Evolutionary conservation across 2,113 vertebrate genomes (phyloP).

Genomic region (Tauraco erythrolophus): DNA sequence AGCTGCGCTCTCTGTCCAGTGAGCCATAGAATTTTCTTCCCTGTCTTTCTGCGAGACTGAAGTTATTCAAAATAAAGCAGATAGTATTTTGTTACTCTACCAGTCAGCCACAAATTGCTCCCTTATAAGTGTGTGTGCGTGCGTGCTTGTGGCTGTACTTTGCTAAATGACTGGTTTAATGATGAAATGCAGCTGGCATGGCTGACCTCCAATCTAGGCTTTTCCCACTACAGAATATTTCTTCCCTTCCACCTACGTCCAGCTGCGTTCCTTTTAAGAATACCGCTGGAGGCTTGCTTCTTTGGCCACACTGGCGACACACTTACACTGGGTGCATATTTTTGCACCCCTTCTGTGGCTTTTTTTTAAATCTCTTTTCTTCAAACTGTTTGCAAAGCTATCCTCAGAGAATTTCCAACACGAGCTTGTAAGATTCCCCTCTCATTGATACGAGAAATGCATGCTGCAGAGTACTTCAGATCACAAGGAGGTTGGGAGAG

Average conservation of each 20-base stretch:
- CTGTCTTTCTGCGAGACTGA: background rate
- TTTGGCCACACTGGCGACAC: background rate
- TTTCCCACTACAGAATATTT: background rate
- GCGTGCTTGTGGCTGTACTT: slow-evolving; percentile 57
- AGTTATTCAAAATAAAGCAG: background rate
- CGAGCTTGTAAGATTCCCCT: background rate
- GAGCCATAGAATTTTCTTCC: background rate
- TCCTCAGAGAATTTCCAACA: slow-evolving; percentile 17
- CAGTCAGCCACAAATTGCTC: slow-evolving; percentile 38
- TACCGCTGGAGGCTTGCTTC: background rate
- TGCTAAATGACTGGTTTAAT: background rate
- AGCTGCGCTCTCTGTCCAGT: background rate
- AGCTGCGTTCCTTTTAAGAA: background rate
- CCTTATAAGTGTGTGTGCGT: background rate
- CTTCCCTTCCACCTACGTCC: background rate
- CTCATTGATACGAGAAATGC: background rate
- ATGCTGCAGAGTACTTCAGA: background rate
- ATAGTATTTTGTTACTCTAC: background rate
- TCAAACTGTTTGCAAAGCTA: background rate
- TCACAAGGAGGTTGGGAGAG: background rate
- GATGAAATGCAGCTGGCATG: slow-evolving; percentile 20
- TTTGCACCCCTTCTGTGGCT: background rate
- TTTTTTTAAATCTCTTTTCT: background rate
- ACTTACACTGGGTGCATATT: background rate
- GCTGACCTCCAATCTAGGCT: slow-evolving; percentile 21